A percentile compares a stretch with the other conserved stretches of the same genome.
These are phyloP conservation scores for Tursiops truncatus DNA, from an alignment of 2,113 vertebrate genomes.

Conservation along the genomic window DNA sequence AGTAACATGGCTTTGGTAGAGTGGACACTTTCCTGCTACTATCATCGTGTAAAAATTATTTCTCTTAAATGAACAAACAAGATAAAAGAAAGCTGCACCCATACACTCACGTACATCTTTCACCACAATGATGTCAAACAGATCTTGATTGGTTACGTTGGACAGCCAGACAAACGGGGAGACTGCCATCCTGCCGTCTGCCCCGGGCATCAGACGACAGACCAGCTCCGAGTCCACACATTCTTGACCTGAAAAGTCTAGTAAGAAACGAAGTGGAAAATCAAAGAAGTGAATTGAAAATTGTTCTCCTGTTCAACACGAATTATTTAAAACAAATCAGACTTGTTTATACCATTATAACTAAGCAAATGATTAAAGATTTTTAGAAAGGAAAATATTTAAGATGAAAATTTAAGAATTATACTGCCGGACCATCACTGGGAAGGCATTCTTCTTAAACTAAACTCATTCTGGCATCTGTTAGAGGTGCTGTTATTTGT, in stretches of 20 bases:
- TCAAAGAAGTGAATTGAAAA: background rate
- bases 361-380: background rate
- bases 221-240: constrained; percentile 60
- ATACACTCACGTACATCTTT: constrained; percentile 58
- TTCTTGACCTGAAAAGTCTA: constrained; percentile 67
- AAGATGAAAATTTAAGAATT: background rate
- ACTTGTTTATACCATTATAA: background rate
- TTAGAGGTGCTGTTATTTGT: background rate
- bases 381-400: background rate
- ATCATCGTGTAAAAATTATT: background rate
- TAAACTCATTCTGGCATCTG: background rate
- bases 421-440: background rate
- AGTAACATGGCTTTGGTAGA: background rate
- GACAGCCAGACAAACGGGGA: constrained; percentile 74
- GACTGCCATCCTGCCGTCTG: constrained; percentile 64
- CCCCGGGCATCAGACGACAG: constrained; percentile 64
- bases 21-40: background rate
- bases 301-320: background rate
- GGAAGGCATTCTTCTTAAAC: background rate
- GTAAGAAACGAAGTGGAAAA: background rate
- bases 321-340: background rate
- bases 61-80: background rate
- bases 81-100: background rate
- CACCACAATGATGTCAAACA: constrained; percentile 51
- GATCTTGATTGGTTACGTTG: constrained; percentile 52